Base-by-base conservation (phyloP, 1,140 invertebrate species). In the Whitmania pigra region DNA sequence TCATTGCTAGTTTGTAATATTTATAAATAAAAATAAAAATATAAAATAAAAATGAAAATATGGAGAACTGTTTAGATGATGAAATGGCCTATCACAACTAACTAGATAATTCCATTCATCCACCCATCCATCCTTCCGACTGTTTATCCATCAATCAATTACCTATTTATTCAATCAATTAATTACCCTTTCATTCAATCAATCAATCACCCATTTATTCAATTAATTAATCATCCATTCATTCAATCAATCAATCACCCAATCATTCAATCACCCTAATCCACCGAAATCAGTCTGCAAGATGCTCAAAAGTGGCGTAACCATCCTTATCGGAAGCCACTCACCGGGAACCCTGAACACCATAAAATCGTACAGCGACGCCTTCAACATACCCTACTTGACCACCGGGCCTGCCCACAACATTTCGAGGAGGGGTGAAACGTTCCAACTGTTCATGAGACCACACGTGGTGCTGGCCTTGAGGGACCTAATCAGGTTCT, bases 401-500 rank as follows among this genome's bases (percentile, higher is more conserved):
- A 63, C 6, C 20, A 31, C 29, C 57, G 57, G 57, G 11, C 22
- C 57, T 63, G 57, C 57, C 20, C 29, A 63, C 57, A 63, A 63
- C 57, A 25, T 63, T 1, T 25, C 57, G 3, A 63, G 29, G 20
- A 49, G 9, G 15, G 43, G 43, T 11, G 43, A 49, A 17, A 49
- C 43, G 1, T 49, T 49, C 15, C 43, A 70, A 18, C 60, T 75
- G 0, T 71, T 68, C 43, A 91, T 94, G 89, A 85, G 90, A 69
- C 92, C 92, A 25, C 90, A 93, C 82, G 93, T 93, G 83, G 90
- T 93, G 82, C 87, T 88, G 77, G 92, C 92, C 54, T 89, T 95
- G 78, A 89, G 93, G 76, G 91, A 93, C 83, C 90, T 91, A 27
- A 91, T 94, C 76, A 85, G 88, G 75, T n/a, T n/a, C n/a, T n/a